Evolutionary conservation across 2,888 invertebrate species (phyloP).

Genomic region (Synergus laeviventris): DNA sequence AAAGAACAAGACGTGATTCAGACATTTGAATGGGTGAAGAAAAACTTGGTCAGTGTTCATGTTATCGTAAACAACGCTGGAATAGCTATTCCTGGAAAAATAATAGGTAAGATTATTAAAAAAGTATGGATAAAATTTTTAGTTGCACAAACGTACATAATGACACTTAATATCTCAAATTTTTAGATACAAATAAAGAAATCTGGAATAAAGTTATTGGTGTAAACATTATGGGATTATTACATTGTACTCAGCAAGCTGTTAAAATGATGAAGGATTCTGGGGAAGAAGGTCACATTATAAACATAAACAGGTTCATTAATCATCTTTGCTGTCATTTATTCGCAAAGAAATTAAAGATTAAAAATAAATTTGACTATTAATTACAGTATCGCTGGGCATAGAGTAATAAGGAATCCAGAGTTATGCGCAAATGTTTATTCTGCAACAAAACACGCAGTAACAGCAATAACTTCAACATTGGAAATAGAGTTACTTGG

Average conservation of each 20-base stretch:
- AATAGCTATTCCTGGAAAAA: constrained; percentile 49
- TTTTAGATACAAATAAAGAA: constrained; percentile 55
- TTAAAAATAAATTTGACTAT: neutral
- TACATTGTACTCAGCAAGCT: constrained; percentile 63
- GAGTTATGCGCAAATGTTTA: constrained; percentile 76
- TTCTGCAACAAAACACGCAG: constrained; percentile 79
- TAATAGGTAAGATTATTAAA: constrained; percentile 56
- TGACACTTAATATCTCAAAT: no score
- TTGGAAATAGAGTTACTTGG: constrained; percentile 78
- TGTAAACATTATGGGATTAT: constrained; percentile 65
- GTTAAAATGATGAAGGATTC: constrained; percentile 61
- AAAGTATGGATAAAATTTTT: neutral
- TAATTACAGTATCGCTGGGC: constrained; percentile 72
- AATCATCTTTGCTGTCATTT: neutral
- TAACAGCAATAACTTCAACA: constrained; percentile 79
- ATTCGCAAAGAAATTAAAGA: neutral
- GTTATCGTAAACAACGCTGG: constrained; percentile 74
- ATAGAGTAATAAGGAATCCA: constrained; percentile 74
- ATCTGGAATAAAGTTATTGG: constrained; percentile 57
- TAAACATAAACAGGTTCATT: constrained; percentile 63
- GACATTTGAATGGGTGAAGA: constrained; percentile 67
- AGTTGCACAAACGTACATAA: neutral
- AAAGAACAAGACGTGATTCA: constrained; percentile 68
- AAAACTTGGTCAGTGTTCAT: constrained; percentile 69
- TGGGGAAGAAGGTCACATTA: constrained; percentile 58